Percentiles rank a stretch among this genome's conserved stretches.
Conservation (phyloP, 2,113 vertebrate species). For the Mobula birostris region DNA sequence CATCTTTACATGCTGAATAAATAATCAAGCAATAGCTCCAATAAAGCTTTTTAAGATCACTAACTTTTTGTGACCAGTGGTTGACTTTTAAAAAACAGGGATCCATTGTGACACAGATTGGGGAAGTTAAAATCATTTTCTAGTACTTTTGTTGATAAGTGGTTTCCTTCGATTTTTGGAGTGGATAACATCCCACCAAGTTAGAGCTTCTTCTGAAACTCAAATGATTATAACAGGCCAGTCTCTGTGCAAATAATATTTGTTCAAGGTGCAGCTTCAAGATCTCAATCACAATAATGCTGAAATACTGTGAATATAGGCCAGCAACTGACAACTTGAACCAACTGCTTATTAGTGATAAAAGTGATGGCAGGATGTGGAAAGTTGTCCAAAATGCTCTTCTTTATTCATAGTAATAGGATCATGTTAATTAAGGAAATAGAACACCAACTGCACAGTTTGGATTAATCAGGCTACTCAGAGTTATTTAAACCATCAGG, state of each 20-base stretch:
- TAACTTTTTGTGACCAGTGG: background rate
- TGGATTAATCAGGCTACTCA: no score
- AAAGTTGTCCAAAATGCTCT: background rate
- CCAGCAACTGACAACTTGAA: background rate
- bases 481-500: background rate
- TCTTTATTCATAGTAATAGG: background rate
- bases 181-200: background rate
- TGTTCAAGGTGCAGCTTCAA: constrained; percentile 23
- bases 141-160: background rate
- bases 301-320: background rate
- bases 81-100: background rate
- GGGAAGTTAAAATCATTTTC: background rate
- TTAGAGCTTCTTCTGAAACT: constrained; percentile 24
- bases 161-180: background rate
- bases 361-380: constrained; percentile 17
- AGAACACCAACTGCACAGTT: background rate
- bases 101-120: background rate
- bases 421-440: background rate
- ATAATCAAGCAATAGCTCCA: background rate
- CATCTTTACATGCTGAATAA: background rate
- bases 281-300: background rate
- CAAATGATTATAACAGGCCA: background rate
- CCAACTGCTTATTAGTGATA: background rate
- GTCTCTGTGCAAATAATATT: background rate
- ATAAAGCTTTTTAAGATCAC: background rate